A percentile compares a stretch with the other conserved stretches of the same genome.
These are phyloP conservation scores for Chaetodon trifasciatus DNA, from an alignment of 2,797 vertebrate genomes.

Conservation along the genomic window DNA sequence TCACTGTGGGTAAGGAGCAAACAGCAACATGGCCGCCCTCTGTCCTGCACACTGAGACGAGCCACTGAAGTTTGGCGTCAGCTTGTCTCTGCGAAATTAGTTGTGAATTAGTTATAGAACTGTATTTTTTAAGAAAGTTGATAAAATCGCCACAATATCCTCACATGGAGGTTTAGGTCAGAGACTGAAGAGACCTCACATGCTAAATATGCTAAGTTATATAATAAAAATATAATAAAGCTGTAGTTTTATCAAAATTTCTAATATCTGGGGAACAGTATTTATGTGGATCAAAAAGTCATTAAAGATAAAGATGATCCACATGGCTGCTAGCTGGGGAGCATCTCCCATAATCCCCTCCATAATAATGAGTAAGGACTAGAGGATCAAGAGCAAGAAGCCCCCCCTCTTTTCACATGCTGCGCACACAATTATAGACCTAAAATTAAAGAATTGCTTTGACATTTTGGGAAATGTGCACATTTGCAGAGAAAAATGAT, in stretches of 20 bases:
- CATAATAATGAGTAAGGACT: slow-evolving; percentile 26
- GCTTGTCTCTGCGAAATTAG: not conserved
- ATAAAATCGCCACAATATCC: not conserved
- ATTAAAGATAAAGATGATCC: slow-evolving; percentile 21
- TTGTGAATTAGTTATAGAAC: not conserved
- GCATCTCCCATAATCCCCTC: not conserved
- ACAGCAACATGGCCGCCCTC: not conserved
- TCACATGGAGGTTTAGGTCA: not conserved
- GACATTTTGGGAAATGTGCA: not conserved
- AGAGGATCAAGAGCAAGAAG: not conserved
- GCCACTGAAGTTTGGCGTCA: not conserved
- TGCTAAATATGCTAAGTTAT: not conserved
- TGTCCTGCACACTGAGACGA: not conserved
- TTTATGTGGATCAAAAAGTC: slow-evolving; percentile 3
- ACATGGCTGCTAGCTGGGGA: not conserved
- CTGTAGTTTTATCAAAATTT: slow-evolving; percentile 6
- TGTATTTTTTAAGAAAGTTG: not conserved
- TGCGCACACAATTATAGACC: not conserved
- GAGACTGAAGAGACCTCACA: not conserved
- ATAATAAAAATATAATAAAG: not conserved
- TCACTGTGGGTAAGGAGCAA: slow-evolving; percentile 89
- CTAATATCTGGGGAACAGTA: not conserved
- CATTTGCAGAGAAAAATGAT: not conserved
- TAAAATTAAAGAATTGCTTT: slow-evolving; percentile 3
- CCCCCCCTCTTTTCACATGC: not conserved